These are phyloP conservation scores for Lates japonicus DNA, from an alignment of 2,797 vertebrate genomes.

Conservation along the genomic window DNA sequence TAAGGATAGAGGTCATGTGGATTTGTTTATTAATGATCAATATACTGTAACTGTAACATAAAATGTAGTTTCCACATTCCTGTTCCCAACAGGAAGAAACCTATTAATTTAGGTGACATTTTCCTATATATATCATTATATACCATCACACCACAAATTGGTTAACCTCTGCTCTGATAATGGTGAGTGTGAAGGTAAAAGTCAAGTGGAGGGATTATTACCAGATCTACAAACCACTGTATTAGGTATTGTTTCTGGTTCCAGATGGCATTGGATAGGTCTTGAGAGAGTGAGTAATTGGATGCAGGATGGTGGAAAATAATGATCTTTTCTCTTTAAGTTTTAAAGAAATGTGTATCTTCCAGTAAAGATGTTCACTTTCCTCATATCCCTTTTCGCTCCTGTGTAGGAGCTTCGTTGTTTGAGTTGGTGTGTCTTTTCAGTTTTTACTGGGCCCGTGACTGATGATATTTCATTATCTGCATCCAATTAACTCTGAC, in stretches of 20 bases:
- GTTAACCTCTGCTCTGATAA: not conserved
- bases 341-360: not conserved
- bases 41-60: conserved; percentile 8
- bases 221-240: not conserved
- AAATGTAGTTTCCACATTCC: not conserved
- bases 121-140: not conserved
- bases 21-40: conserved; percentile 9
- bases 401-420: not conserved
- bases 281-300: not conserved
- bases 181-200: not conserved
- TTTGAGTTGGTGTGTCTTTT: not conserved
- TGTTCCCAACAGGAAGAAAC: not conserved
- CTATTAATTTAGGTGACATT: not conserved
- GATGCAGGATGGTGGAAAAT: not conserved
- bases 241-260: not conserved
- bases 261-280: not conserved
- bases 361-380: not conserved
- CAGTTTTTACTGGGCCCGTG: not conserved
- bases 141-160: not conserved
- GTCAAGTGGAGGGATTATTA: not conserved
- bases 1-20: not conserved
- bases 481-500: conserved; percentile 52
- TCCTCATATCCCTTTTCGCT: not conserved
- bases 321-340: not conserved
- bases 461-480: conserved; percentile 33